These are phyloP conservation scores for Rhinella marina DNA, from an alignment of 2,797 vertebrate genomes.

Conservation along the genomic window DNA sequence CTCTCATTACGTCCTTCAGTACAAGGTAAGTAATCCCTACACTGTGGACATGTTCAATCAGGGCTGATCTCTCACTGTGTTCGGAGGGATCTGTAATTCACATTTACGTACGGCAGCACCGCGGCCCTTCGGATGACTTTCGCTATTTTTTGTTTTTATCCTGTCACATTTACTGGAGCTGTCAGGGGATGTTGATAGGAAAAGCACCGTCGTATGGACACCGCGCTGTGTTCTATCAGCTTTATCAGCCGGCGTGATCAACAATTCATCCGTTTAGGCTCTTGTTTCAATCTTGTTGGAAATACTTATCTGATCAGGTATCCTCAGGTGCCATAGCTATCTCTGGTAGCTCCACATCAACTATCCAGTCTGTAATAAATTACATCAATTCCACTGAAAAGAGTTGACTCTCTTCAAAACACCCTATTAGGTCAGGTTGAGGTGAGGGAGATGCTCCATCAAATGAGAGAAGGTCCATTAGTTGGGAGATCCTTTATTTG, in stretches of 20 bases:
- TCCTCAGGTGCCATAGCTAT: neutral
- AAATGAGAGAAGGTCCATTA: neutral
- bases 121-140: neutral
- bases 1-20: constrained; percentile 31
- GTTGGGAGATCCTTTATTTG: neutral
- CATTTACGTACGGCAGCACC: constrained; percentile 23
- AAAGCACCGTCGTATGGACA: constrained; percentile 27
- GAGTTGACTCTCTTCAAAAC: neutral
- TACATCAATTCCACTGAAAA: neutral
- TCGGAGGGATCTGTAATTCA: constrained; percentile 16
- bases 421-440: neutral
- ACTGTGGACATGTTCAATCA: constrained; percentile 3
- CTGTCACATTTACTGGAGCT: constrained; percentile 16
- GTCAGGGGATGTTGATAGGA: constrained; percentile 45
- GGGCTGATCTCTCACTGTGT: neutral
- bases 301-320: constrained; percentile 37
- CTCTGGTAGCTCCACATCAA: neutral
- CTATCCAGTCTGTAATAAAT: neutral
- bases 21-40: constrained; percentile 38
- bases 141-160: constrained; percentile 33
- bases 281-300: constrained; percentile 47
- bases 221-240: constrained; percentile 4
- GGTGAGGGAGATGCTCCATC: neutral
- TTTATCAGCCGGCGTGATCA: constrained; percentile 47
- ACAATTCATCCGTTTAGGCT: constrained; percentile 50